These are phyloP conservation scores for Aphelenchoides avenae DNA, from an alignment of 1,140 invertebrate species.

Conservation along the genomic window DNA sequence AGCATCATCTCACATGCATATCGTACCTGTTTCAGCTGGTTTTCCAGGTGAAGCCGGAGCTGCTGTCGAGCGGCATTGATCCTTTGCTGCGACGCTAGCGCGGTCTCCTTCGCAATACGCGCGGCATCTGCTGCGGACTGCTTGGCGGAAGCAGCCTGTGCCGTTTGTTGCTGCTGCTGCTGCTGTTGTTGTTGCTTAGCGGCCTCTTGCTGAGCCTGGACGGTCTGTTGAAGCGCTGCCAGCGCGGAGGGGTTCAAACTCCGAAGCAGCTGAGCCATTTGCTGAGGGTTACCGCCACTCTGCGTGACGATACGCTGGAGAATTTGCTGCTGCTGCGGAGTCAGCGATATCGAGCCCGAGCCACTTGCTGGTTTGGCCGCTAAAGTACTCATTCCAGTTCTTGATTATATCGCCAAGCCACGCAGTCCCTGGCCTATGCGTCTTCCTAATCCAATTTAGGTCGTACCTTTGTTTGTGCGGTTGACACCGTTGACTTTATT, in stretches of 20 bases:
- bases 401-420: no score
- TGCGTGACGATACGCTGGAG: constrained; percentile 17
- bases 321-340: constrained; percentile 33
- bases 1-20: no score
- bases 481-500: no score
- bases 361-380: no score
- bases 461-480: not conserved
- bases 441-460: no score
- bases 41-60: constrained; percentile 42
- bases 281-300: not conserved
- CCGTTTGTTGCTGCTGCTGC: constrained; percentile 28
- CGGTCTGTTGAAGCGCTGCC: constrained; percentile 32
- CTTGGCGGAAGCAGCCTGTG: not conserved
- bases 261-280: not conserved
- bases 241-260: not conserved
- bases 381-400: no score
- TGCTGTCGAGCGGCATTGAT: constrained; percentile 25
- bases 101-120: constrained; percentile 21
- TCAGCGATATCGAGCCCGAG: constrained; percentile 12
- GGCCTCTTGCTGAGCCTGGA: not conserved
- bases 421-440: no score
- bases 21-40: constrained; percentile 67
- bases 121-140: constrained; percentile 15
- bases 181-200: constrained; percentile 14
- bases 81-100: constrained; percentile 23